Percentiles rank a stretch among this genome's conserved stretches.
Conservation (phyloP, 2,888 invertebrate species). For the Drosophila affinis region DNA sequence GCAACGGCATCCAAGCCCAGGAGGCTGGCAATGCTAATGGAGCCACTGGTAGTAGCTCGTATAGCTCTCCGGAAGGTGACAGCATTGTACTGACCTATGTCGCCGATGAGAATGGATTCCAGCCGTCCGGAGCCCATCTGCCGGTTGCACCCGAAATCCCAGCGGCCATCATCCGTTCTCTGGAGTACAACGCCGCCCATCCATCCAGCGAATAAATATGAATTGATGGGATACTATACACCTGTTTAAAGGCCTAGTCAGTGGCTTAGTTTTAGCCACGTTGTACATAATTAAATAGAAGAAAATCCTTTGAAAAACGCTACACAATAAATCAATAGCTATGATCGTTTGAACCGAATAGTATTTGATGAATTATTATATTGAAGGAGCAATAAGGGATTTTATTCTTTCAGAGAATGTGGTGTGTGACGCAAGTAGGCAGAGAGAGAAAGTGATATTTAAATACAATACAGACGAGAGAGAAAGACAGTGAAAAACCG, state of each 20-base stretch:
- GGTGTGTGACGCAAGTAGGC: no score
- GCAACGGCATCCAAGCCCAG: conserved; percentile 86
- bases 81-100: conserved; percentile 83
- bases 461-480: no score
- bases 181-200: conserved; percentile 84
- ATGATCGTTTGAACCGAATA: conserved; percentile 19
- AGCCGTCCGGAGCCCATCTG: conserved; percentile 82
- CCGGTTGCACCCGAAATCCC: conserved; percentile 85
- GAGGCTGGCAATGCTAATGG: conserved; percentile 85
- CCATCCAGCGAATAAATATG: conserved; percentile 49
- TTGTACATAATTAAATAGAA: conserved; percentile 24
- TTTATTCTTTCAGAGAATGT: no score
- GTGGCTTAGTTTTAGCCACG: conserved; percentile 30
- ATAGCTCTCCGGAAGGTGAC: conserved; percentile 85
- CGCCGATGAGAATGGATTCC: conserved; percentile 86
- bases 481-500: no score
- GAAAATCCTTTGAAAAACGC: conserved; percentile 11
- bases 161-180: conserved; percentile 83
- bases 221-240: conserved; percentile 1
- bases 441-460: no score
- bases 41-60: conserved; percentile 84
- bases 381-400: no score
- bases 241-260: conserved; percentile 40
- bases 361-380: background rate
- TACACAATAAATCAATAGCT: conserved; percentile 29